A percentile compares a stretch with the other conserved stretches of the same genome.
Conservation (phyloP, 2,888 invertebrate genomes). For the Sarcophaga variegata region DNA sequence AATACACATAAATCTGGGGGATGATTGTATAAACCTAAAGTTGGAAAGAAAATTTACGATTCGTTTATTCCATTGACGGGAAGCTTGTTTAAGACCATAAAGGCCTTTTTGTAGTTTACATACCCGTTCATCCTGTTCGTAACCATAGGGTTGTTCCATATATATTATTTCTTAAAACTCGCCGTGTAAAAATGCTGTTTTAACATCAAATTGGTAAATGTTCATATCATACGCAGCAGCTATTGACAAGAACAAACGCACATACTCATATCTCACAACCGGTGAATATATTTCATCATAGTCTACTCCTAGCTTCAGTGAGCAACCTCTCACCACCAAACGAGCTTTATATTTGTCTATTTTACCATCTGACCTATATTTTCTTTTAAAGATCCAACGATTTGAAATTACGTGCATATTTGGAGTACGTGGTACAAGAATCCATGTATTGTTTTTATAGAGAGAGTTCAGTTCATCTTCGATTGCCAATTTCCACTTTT, state of each 20-base stretch:
- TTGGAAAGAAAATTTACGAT: constrained; percentile 55
- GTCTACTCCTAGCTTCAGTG: constrained; percentile 11
- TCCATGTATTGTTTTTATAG: constrained; percentile 44
- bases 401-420: constrained; percentile 41
- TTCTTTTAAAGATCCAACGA: constrained; percentile 51
- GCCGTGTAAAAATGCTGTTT: background rate
- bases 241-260: constrained; percentile 44
- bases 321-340: constrained; percentile 43
- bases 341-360: constrained; percentile 32
- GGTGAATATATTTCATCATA: constrained; percentile 49
- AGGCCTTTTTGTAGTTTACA: constrained; percentile 66
- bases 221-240: constrained; percentile 44
- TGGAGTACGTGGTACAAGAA: constrained; percentile 20
- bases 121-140: constrained; percentile 57
- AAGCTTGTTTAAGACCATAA: constrained; percentile 68
- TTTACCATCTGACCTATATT: constrained; percentile 25
- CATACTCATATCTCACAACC: constrained; percentile 45
- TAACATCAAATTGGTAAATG: constrained; percentile 46
- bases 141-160: constrained; percentile 70
- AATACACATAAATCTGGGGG: constrained; percentile 34
- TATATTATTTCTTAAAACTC: constrained; percentile 35
- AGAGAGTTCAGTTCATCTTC: no score
- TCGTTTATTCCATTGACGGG: constrained; percentile 60
- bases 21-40: constrained; percentile 56
- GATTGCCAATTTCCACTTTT: no score